These are phyloP conservation scores for Atlantisia rogersi DNA, from an alignment of 2,113 vertebrate species.

Conservation along the genomic window DNA sequence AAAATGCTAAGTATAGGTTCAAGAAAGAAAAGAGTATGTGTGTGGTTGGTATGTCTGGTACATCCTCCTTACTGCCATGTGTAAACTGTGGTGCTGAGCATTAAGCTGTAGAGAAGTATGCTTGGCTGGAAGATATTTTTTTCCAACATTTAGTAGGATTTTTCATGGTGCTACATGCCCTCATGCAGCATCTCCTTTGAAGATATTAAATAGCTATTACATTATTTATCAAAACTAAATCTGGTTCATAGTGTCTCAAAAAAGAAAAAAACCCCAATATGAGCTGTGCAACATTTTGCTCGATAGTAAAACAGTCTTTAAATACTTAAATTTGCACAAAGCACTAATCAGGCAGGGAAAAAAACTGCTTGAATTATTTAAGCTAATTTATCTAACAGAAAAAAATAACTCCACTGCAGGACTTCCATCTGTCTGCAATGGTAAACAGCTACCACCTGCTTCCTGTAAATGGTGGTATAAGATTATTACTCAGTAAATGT, in stretches of 20 bases:
- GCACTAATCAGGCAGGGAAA: constrained; percentile 19
- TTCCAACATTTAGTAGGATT: neutral
- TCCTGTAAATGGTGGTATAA: constrained; percentile 64
- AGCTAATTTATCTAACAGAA: constrained; percentile 64
- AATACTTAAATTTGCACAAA: constrained; percentile 54
- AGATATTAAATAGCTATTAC: neutral
- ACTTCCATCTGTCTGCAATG: constrained; percentile 68
- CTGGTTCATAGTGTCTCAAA: neutral
- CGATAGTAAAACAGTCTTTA: constrained; percentile 11
- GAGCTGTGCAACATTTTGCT: constrained; percentile 12
- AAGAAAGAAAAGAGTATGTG: neutral
- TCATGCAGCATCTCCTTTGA: neutral
- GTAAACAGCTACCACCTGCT: constrained; percentile 74
- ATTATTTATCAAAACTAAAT: neutral
- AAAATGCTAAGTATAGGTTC: neutral
- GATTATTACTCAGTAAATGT: constrained; percentile 75
- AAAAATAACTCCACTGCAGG: constrained; percentile 57
- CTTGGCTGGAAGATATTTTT: neutral
- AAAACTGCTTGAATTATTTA: constrained; percentile 60
- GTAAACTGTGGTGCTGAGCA: neutral
- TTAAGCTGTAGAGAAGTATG: neutral
- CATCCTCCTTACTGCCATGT: neutral
- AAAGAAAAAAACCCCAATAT: neutral
- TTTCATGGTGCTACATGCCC: neutral
- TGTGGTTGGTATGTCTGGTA: neutral